A percentile compares a stretch with the other conserved stretches of the same genome.
phyloP scores from a whole-genome alignment of 2,888 invertebrate species.

The Dasysyrphus tricinctus region DNA sequence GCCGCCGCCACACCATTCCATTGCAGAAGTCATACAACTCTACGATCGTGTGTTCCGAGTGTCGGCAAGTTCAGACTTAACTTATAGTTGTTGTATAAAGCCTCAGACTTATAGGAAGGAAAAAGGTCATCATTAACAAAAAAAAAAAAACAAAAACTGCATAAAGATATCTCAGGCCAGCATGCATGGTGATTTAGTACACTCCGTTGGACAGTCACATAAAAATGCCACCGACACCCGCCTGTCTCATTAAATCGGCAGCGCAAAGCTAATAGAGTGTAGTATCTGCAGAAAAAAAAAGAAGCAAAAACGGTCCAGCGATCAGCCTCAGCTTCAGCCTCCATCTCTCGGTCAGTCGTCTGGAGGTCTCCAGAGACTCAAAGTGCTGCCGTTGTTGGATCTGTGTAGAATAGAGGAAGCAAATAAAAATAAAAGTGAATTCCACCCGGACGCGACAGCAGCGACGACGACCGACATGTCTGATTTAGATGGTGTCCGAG shows the following conservation, averaged over 20 bases:
- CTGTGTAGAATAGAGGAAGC: slow-evolving; percentile 36
- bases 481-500: slow-evolving; percentile 64
- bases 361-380: slow-evolving; percentile 39
- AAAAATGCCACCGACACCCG: slow-evolving; percentile 73
- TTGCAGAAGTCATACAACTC: slow-evolving; percentile 5
- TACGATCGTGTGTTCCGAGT: slow-evolving; percentile 50
- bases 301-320: slow-evolving; percentile 19
- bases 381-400: slow-evolving; percentile 13
- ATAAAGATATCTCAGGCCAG: slow-evolving; percentile 57
- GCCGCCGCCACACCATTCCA: not conserved
- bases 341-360: slow-evolving; percentile 22
- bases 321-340: slow-evolving; percentile 9
- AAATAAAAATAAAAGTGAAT: slow-evolving; percentile 48
- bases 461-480: slow-evolving; percentile 28
- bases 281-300: slow-evolving; percentile 8
- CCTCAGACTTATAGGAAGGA: slow-evolving; percentile 44
- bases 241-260: slow-evolving; percentile 71
- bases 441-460: slow-evolving; percentile 40
- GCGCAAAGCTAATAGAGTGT: slow-evolving; percentile 30
- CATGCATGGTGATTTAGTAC: slow-evolving; percentile 57
- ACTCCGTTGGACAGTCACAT: slow-evolving; percentile 51
- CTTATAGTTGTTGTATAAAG: not conserved
- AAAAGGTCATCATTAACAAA: slow-evolving; percentile 64
- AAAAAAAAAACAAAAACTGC: slow-evolving; percentile 35
- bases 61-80: slow-evolving; percentile 62